Percentiles rank a stretch among this genome's conserved stretches.
Evolutionary conservation across 2,113 vertebrate genomes (phyloP).

Genomic region (Hipposideros armiger): DNA sequence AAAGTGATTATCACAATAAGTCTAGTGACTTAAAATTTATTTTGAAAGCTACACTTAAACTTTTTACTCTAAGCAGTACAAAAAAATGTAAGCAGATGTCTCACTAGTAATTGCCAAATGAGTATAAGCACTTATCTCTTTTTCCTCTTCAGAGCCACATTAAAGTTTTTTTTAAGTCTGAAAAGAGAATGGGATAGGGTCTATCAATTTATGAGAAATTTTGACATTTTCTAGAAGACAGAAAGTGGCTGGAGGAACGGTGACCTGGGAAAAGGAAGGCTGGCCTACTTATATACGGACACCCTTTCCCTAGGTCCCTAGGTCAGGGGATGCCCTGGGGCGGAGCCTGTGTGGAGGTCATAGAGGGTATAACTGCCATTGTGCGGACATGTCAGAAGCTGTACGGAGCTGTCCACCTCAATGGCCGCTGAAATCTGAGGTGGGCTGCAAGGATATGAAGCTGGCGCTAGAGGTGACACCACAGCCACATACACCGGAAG

Average conservation of each 20-base stretch:
- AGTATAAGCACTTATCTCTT: not conserved
- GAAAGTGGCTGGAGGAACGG: not conserved
- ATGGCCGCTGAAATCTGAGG: not conserved
- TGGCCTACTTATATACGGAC: not conserved
- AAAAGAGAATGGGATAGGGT: not conserved
- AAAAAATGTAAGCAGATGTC: not conserved
- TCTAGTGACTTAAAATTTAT: not conserved
- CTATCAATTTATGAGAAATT: not conserved
- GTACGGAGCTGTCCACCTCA: not conserved
- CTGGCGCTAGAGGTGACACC: not conserved
- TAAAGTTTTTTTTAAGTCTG: not conserved
- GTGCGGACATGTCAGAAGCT: not conserved
- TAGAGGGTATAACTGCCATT: not conserved
- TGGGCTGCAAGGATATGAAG: not conserved
- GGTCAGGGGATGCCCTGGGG: not conserved
- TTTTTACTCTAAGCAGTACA: slow-evolving; percentile 2
- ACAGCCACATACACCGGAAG: not conserved
- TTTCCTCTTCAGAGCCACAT: not conserved
- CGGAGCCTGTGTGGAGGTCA: not conserved
- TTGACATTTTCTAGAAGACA: not conserved
- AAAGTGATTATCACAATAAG: too few relatives aligned
- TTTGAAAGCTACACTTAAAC: slow-evolving; percentile 13
- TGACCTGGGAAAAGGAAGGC: not conserved
- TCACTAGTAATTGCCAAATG: not conserved
- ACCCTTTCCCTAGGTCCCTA: not conserved